Evolutionary conservation across 2,797 vertebrate species (phyloP), one percentile per base, ranked within the genome.

Genomic region (Chrysocyon brachyurus): DNA sequence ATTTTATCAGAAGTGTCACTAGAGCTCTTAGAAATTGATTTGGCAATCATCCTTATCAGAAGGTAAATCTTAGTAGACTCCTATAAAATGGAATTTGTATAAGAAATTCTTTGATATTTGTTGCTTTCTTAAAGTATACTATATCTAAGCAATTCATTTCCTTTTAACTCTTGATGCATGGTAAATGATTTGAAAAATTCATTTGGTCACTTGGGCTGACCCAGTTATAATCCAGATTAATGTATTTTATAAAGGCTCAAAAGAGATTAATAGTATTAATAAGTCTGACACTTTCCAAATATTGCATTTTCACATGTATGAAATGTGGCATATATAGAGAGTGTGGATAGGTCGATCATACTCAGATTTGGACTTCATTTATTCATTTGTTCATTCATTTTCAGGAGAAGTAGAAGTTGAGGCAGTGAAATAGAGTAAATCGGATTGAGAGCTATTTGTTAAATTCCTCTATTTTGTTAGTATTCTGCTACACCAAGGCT

Each of bases 111-210:
- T 97, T 92, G 21, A 1, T 87, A 31, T 15, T 52, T 92, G 3
- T 54, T 94, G 12, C 2, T 77, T 87, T 90, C 63, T 46, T 90
- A 72, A 97, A 72, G 49, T 56, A 54, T 54, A 61, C 5, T 59
- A 0, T 72, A 59, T 31, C 2, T 12, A 46, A 68, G 24, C 14
- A 94, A 36, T 57, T 90, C 0, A 8, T 85, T 82, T 82, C 22
- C 64, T 73, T 79, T 70, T 26, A 64, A 4, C 82, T 81, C 4
- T 91, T 14, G 56, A 19, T 31, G 36, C 12, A 33, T 89, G 46
- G n/a, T 15, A 59, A 88, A 64, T 91, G 6, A 81, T 77, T 87
- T 95, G n/a, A 84, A 95, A 89, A 77, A 63, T 59, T 87, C 54
- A 33, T 89, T 33, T 87, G 59, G n/a, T 21, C 15, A 22, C 52